Evolutionary conservation across 2,888 invertebrate species (phyloP).

Genomic region (Bruchidius siliquastri): DNA sequence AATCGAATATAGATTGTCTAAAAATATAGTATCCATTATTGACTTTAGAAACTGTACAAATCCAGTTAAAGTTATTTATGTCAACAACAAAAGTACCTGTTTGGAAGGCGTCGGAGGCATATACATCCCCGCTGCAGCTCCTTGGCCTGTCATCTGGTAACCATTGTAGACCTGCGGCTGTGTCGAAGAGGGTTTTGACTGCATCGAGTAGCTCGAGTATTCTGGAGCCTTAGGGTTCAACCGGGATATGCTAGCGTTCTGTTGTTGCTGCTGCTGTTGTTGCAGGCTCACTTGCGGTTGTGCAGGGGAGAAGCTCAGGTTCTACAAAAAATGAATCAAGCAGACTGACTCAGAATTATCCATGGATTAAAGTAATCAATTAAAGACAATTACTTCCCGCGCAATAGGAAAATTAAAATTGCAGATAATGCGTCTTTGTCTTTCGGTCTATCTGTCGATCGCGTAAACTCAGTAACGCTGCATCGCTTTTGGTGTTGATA

Average conservation of each 20-base stretch:
- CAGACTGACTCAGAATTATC: too few species aligned
- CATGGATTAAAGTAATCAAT: too few species aligned
- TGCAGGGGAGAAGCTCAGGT: constrained; percentile 40
- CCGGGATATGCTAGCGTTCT: constrained; percentile 48
- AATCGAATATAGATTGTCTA: too few species aligned
- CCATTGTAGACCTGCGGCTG: constrained; percentile 31
- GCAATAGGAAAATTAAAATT: too few species aligned
- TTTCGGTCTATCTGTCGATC: too few species aligned
- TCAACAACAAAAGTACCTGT: background rate
- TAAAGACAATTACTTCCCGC: too few species aligned
- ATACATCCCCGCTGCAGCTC: background rate
- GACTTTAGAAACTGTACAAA: too few species aligned
- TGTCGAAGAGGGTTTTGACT: constrained; percentile 21
- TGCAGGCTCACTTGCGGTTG: constrained; percentile 27
- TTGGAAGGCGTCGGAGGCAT: background rate
- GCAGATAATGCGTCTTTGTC: too few species aligned
- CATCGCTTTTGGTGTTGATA: too few species aligned
- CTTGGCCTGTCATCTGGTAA: constrained; percentile 21
- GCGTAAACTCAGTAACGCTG: too few species aligned
- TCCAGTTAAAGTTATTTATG: too few species aligned
- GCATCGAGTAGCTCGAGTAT: constrained; percentile 56
- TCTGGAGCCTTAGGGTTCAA: constrained; percentile 79
- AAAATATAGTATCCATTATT: too few species aligned
- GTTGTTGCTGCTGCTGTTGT: constrained; percentile 17
- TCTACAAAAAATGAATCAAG: background rate